Evolutionary conservation across 2,888 invertebrate genomes (phyloP).

Genomic region (Phortica magna): DNA sequence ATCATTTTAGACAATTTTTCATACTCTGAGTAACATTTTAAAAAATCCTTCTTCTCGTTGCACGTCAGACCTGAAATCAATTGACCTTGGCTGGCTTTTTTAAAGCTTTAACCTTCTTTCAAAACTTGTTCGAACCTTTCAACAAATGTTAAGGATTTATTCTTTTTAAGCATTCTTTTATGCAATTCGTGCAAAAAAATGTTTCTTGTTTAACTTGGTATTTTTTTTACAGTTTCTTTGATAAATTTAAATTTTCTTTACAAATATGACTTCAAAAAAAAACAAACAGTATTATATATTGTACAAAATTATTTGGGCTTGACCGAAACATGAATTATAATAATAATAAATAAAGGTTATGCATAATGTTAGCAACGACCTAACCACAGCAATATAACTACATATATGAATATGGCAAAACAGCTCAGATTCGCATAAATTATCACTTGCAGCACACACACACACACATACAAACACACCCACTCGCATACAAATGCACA

Average conservation of each 20-base stretch:
- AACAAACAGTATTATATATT: too few relatives aligned
- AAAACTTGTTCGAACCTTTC: too few relatives aligned
- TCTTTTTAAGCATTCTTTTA: too few relatives aligned
- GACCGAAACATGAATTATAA: not conserved
- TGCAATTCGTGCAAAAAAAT: too few relatives aligned
- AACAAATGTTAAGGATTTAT: too few relatives aligned
- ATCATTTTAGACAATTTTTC: constrained; percentile 49
- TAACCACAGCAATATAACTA: constrained; percentile 34
- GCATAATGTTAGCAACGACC: constrained; percentile 43
- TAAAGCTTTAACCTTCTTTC: too few relatives aligned
- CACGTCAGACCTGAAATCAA: not conserved
- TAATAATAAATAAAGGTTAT: constrained; percentile 6
- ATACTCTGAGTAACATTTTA: constrained; percentile 42
- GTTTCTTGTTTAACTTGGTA: too few relatives aligned
- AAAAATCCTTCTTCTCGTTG: constrained; percentile 44
- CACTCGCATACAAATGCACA: constrained; percentile 48
- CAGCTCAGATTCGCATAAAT: constrained; percentile 59
- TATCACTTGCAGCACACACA: constrained; percentile 48
- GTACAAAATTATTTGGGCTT: not conserved
- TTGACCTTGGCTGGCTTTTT: constrained; percentile 48
- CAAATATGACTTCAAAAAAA: too few relatives aligned
- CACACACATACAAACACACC: constrained; percentile 54
- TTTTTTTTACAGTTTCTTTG: too few relatives aligned
- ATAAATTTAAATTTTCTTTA: too few relatives aligned
- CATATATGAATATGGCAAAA: constrained; percentile 48